Conservation (phyloP, 2,888 invertebrate genomes). For the Linnaemya vulpina region DNA sequence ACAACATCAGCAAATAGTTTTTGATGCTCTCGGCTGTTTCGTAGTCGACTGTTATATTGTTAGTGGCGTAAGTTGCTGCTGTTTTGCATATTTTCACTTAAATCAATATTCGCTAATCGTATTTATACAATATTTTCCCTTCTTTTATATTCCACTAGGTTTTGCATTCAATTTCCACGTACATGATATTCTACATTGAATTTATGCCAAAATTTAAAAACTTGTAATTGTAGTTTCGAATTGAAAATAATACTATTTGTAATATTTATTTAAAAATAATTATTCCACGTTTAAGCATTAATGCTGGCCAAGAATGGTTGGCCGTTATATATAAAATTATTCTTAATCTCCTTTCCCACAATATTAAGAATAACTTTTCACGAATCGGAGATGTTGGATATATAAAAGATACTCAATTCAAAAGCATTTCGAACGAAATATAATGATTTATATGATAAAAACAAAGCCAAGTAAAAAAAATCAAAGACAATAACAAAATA, state of each 20-base stretch:
- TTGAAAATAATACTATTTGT: not conserved
- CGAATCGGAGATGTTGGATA: too few relatives aligned
- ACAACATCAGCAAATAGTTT: constrained; percentile 74
- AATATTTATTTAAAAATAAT: not conserved
- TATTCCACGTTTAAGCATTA: not conserved
- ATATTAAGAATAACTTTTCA: too few relatives aligned
- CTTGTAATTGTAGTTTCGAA: constrained; percentile 32
- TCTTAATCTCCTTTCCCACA: too few relatives aligned
- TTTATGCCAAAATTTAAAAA: constrained; percentile 74
- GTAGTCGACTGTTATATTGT: constrained; percentile 71
- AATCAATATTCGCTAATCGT: constrained; percentile 11
- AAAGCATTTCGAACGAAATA: too few relatives aligned
- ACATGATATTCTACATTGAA: constrained; percentile 73
- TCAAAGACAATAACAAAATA: too few relatives aligned
- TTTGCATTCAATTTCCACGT: constrained; percentile 72
- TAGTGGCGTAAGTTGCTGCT: constrained; percentile 70
- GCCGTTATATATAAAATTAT: too few relatives aligned
- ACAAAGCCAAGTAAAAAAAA: too few relatives aligned
- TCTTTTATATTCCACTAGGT: constrained; percentile 52
- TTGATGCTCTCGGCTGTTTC: constrained; percentile 74
- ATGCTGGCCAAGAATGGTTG: not conserved
- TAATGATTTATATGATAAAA: too few relatives aligned
- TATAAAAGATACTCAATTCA: too few relatives aligned
- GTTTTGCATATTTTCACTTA: not conserved
- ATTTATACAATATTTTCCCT: constrained; percentile 20